phyloP scores from a whole-genome alignment of 2,888 invertebrate species.

The Corythucha ciliata region DNA sequence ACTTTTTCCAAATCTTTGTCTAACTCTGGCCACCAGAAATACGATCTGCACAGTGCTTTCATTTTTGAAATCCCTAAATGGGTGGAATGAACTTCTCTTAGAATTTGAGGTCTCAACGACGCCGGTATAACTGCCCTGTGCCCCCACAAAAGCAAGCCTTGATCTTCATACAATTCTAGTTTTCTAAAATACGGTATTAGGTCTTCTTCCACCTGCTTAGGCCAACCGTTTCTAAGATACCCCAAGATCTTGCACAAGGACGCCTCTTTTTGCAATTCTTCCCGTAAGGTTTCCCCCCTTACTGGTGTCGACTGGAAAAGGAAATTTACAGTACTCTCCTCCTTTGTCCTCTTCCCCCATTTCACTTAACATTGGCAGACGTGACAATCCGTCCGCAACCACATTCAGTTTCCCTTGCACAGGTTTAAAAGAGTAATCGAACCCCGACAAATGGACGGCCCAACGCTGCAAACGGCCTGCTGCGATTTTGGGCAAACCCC shows the following conservation, averaged over 20 bases:
- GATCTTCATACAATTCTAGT: conserved; percentile 17
- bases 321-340: background rate
- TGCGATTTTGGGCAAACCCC: conserved; percentile 38
- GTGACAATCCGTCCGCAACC: conserved; percentile 10
- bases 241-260: conserved; percentile 8
- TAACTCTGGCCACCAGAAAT: conserved; percentile 35
- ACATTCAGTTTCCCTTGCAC: conserved; percentile 25
- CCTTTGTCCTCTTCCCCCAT: background rate
- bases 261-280: conserved; percentile 13
- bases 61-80: conserved; percentile 36
- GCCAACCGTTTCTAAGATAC: conserved; percentile 17
- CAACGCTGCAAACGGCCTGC: conserved; percentile 38
- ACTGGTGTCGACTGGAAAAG: conserved; percentile 5
- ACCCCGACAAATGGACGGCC: conserved; percentile 31
- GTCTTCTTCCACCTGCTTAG: conserved; percentile 6
- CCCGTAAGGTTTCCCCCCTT: conserved; percentile 11
- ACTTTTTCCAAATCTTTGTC: conserved; percentile 34
- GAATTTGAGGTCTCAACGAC: conserved; percentile 24
- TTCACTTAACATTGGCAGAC: background rate
- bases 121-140: conserved; percentile 35
- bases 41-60: conserved; percentile 32
- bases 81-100: conserved; percentile 33
- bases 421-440: conserved; percentile 32
- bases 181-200: conserved; percentile 14
- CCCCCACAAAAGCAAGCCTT: conserved; percentile 30